A percentile compares a stretch with the other conserved stretches of the same genome.
Evolutionary conservation across 2,113 vertebrate species (phyloP).

Genomic region (Corapipo altera): DNA sequence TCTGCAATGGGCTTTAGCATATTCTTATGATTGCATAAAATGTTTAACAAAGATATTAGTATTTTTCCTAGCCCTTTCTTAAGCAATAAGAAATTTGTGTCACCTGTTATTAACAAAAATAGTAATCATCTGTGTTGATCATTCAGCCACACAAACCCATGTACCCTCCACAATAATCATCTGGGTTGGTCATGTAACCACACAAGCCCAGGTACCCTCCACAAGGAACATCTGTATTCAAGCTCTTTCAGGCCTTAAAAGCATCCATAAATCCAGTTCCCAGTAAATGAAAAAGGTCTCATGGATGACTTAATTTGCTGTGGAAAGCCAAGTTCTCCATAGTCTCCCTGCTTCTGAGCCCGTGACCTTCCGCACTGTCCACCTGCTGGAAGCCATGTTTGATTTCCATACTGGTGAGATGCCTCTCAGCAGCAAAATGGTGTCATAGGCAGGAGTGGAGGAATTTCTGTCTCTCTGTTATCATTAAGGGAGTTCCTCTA

Average conservation of each 20-base stretch:
- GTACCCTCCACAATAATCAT: not conserved
- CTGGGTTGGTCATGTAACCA: not conserved
- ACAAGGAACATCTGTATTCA: conserved; percentile 4
- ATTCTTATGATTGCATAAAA: not conserved
- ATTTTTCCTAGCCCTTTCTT: not conserved
- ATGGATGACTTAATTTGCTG: conserved; percentile 86
- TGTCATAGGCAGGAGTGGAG: conserved; percentile 82
- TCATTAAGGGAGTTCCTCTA: conserved; percentile 88
- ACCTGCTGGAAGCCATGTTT: conserved; percentile 91
- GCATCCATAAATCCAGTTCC: conserved; percentile 43
- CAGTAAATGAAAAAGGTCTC: conserved; percentile 66
- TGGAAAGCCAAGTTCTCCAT: conserved; percentile 70
- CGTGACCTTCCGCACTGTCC: conserved; percentile 82
- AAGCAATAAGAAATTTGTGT: not conserved
- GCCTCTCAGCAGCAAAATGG: conserved; percentile 82
- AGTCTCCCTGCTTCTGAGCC: conserved; percentile 67
- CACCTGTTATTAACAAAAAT: not conserved
- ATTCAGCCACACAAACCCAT: not conserved
- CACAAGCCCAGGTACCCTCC: not conserved
- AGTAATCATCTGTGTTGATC: not conserved
- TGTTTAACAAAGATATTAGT: not conserved
- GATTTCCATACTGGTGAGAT: conserved; percentile 80
- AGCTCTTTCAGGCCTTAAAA: conserved; percentile 12
- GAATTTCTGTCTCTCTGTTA: conserved; percentile 90
- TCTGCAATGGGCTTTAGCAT: not conserved